phyloP scores from a whole-genome alignment of 1,140 invertebrate genomes.

The Battus philenor region DNA sequence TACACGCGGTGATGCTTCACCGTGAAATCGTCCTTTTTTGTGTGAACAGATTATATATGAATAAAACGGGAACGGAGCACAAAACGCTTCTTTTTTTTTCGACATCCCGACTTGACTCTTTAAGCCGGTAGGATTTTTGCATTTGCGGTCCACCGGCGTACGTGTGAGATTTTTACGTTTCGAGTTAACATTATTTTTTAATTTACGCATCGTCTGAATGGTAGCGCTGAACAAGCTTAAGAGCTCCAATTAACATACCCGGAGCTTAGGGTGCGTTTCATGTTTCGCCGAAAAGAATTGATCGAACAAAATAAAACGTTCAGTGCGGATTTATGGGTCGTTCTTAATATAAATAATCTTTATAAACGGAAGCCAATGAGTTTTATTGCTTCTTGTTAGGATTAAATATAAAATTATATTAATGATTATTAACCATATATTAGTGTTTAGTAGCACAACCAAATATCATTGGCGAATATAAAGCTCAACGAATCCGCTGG shows the following conservation, averaged over 20 bases:
- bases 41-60: slow-evolving; percentile 68
- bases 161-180: slow-evolving; percentile 21
- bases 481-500: too few relatives aligned
- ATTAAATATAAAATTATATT: too few relatives aligned
- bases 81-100: slow-evolving; percentile 41
- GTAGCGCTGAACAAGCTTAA: slow-evolving; percentile 9
- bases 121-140: slow-evolving; percentile 54
- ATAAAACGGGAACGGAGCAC: slow-evolving; percentile 61
- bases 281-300: slow-evolving; percentile 13
- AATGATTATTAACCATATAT: too few relatives aligned
- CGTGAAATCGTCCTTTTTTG: slow-evolving; percentile 74
- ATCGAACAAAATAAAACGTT: slow-evolving; percentile 2
- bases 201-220: slow-evolving; percentile 14
- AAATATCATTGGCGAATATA: too few relatives aligned
- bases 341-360: slow-evolving; percentile 1
- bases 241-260: slow-evolving; percentile 15
- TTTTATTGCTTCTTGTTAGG: too few relatives aligned
- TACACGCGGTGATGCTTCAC: slow-evolving; percentile 70
- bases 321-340: not conserved
- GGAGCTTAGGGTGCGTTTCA: slow-evolving; percentile 5
- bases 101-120: slow-evolving; percentile 43
- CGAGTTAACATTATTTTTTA: slow-evolving; percentile 20
- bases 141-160: slow-evolving; percentile 26
- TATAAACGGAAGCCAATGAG: not conserved
- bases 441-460: too few relatives aligned